A percentile compares a stretch with the other conserved stretches of the same genome.
These are phyloP conservation scores for Crocallis elinguaria DNA, from an alignment of 2,888 invertebrate genomes.

Conservation along the genomic window DNA sequence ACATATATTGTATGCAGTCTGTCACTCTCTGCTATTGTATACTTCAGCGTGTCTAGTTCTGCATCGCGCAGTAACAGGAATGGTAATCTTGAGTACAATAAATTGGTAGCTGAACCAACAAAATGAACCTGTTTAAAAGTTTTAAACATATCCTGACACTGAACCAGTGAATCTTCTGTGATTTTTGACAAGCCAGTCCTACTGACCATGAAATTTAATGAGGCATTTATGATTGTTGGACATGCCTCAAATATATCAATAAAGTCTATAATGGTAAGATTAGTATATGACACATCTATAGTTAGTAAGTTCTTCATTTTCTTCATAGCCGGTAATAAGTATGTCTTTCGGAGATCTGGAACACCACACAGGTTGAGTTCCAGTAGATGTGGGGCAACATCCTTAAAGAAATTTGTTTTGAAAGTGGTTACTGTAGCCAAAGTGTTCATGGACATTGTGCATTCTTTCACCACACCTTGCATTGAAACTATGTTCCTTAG, in stretches of 20 bases:
- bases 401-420: conserved; percentile 55
- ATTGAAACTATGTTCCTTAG: conserved; percentile 51
- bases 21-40: conserved; percentile 49
- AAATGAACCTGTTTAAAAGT: conserved; percentile 65
- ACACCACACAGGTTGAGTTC: conserved; percentile 63
- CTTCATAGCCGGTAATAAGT: conserved; percentile 53
- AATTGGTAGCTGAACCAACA: conserved; percentile 54
- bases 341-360: conserved; percentile 54
- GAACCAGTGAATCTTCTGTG: conserved; percentile 36
- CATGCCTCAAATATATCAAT: conserved; percentile 56
- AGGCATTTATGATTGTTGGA: conserved; percentile 61
- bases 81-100: conserved; percentile 50
- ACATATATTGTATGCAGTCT: conserved; percentile 37
- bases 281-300: conserved; percentile 68
- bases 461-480: conserved; percentile 52
- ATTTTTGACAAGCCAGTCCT: conserved; percentile 34
- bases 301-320: conserved; percentile 56
- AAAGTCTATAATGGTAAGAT: conserved; percentile 60
- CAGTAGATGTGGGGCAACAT: conserved; percentile 54
- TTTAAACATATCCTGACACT: conserved; percentile 59
- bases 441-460: conserved; percentile 54
- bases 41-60: conserved; percentile 53
- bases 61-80: conserved; percentile 52
- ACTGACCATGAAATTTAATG: conserved; percentile 59
- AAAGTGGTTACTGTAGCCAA: conserved; percentile 59